phyloP scores from a whole-genome alignment of 2,797 vertebrate genomes.

The Hafferia zeledoni region DNA sequence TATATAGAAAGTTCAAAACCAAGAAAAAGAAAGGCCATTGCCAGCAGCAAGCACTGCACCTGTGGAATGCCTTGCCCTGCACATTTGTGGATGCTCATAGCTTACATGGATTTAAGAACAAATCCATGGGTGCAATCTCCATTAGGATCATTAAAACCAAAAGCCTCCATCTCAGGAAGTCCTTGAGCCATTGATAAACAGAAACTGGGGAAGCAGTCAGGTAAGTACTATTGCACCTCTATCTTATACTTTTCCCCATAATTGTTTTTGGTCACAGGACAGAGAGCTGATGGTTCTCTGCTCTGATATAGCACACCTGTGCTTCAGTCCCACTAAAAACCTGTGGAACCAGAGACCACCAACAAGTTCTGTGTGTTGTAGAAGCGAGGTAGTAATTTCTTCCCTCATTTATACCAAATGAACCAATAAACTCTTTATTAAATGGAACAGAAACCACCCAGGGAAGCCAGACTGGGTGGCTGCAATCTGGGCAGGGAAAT shows the following conservation, averaged over 20 bases:
- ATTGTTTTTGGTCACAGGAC: not conserved
- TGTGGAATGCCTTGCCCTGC: fast-evolving
- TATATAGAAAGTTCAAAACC: not conserved
- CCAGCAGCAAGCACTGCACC: not conserved
- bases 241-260: not conserved
- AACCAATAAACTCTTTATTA: not conserved
- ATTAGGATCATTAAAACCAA: not conserved
- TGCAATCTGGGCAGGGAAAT: not conserved
- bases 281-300: not conserved
- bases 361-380: not conserved
- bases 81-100: not conserved
- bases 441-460: not conserved
- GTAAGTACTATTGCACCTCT: not conserved
- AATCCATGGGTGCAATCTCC: not conserved
- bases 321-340: not conserved
- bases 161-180: not conserved
- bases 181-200: not conserved
- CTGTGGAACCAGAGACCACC: not conserved
- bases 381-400: not conserved
- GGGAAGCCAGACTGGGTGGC: not conserved
- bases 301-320: not conserved
- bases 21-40: not conserved
- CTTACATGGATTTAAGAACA: not conserved
- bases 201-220: not conserved
- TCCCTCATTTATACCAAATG: not conserved